Conservation (phyloP, 2,113 vertebrate species). For the Gymnobelideus leadbeateri region DNA sequence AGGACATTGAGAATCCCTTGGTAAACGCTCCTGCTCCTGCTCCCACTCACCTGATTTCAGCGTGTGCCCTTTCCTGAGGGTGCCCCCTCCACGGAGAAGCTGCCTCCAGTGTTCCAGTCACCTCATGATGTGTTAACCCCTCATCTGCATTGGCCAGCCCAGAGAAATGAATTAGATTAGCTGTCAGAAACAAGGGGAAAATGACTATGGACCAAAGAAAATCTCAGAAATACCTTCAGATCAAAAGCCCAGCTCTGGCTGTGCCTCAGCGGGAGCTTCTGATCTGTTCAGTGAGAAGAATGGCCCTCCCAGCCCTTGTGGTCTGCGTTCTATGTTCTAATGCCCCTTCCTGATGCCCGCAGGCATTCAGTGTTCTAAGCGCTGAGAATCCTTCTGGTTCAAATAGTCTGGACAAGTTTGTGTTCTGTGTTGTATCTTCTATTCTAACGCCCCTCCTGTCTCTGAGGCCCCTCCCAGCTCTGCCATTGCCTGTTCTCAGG, state of each 20-base stretch:
- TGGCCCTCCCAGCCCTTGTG: neutral
- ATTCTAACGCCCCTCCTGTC: neutral
- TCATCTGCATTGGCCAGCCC: conserved; percentile 55
- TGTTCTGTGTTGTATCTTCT: neutral
- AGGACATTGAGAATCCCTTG: conserved; percentile 72
- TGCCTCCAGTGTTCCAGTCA: conserved; percentile 68
- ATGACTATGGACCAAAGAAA: neutral
- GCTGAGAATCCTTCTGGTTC: neutral
- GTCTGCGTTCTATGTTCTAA: neutral
- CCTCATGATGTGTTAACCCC: conserved; percentile 73
- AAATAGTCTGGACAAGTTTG: neutral
- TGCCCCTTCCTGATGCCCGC: neutral
- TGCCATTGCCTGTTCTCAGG: no score
- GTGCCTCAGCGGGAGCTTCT: neutral
- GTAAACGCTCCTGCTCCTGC: conserved; percentile 61
- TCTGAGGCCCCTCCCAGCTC: no score
- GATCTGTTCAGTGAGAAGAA: neutral
- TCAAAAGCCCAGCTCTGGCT: neutral
- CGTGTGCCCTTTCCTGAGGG: conserved; percentile 75
- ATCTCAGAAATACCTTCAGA: neutral
- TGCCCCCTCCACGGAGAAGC: conserved; percentile 70
- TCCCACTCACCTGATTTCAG: conserved; percentile 76
- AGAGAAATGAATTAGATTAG: conserved; percentile 67
- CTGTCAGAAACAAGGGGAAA: conserved; percentile 61
- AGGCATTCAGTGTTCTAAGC: neutral